Evolutionary conservation across 2,888 invertebrate species (phyloP).

Genomic region (Onthophagus sagittarius): DNA sequence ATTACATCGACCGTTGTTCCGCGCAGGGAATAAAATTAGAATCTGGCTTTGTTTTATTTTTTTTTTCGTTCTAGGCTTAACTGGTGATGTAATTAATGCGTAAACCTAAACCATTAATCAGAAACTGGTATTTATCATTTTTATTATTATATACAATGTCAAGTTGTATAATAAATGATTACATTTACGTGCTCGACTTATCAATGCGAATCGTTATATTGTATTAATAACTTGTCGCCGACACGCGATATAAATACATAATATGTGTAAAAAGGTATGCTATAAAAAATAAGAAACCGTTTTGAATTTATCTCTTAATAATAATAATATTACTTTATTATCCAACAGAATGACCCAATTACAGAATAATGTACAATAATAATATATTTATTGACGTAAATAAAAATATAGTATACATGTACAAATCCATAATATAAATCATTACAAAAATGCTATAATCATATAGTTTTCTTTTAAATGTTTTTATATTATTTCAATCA

Average conservation of each 20-base stretch:
- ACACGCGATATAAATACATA: neutral
- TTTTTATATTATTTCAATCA: too few relatives aligned
- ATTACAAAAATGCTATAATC: too few relatives aligned
- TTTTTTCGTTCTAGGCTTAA: neutral
- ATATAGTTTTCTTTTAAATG: too few relatives aligned
- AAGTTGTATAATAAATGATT: neutral
- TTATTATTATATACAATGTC: neutral
- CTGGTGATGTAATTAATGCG: neutral
- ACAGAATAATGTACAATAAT: too few relatives aligned
- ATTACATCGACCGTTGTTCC: neutral
- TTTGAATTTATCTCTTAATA: too few relatives aligned
- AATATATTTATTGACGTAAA: too few relatives aligned
- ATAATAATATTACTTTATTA: too few relatives aligned
- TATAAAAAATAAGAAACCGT: too few relatives aligned
- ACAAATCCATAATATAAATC: too few relatives aligned
- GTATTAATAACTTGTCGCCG: neutral
- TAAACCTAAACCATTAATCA: neutral
- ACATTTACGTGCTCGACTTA: neutral
- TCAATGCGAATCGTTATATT: neutral
- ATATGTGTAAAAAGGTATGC: neutral
- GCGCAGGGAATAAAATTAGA: neutral
- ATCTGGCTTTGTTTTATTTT: neutral
- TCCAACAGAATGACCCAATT: too few relatives aligned
- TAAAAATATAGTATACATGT: too few relatives aligned
- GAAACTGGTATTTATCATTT: neutral